A percentile compares a stretch with the other conserved stretches of the same genome.
Evolutionary conservation across 2,113 vertebrate genomes (phyloP).

Genomic region (Leptosomus discolor): DNA sequence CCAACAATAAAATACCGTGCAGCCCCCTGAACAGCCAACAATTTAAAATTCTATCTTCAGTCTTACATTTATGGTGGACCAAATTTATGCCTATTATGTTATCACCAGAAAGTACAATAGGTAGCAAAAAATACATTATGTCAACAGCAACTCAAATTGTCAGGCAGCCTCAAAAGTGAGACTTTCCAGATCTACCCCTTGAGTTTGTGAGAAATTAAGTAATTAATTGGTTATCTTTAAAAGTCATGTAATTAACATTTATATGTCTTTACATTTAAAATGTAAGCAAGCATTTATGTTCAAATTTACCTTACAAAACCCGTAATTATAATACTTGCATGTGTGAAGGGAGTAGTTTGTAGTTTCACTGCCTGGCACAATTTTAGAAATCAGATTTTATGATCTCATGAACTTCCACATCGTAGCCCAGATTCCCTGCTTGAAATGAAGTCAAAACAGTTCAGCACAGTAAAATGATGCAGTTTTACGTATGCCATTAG

Average conservation of each 20-base stretch:
- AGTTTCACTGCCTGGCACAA: not conserved
- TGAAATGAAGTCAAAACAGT: not conserved
- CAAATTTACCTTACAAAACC: not conserved
- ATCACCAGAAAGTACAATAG: not conserved
- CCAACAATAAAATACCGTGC: not conserved
- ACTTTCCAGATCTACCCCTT: not conserved
- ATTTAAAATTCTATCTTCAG: conserved; percentile 36
- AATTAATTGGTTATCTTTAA: not conserved
- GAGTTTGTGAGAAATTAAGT: not conserved
- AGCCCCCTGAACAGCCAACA: conserved; percentile 15
- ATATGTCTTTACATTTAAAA: not conserved
- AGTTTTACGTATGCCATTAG: not conserved
- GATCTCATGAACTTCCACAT: conserved; percentile 16
- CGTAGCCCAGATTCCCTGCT: not conserved
- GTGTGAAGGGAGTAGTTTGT: not conserved
- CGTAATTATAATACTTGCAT: not conserved
- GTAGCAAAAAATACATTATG: not conserved
- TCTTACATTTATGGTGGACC: not conserved
- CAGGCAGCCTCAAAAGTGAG: not conserved
- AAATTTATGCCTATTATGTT: not conserved
- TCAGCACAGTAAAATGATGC: not conserved
- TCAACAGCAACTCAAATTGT: not conserved
- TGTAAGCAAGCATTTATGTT: not conserved
- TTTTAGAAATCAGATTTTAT: conserved; percentile 11
- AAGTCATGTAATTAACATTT: not conserved